A percentile compares a stretch with the other conserved stretches of the same genome.
These are phyloP conservation scores for Nesogale talazaci DNA, from an alignment of 2,113 vertebrate genomes.

Conservation along the genomic window DNA sequence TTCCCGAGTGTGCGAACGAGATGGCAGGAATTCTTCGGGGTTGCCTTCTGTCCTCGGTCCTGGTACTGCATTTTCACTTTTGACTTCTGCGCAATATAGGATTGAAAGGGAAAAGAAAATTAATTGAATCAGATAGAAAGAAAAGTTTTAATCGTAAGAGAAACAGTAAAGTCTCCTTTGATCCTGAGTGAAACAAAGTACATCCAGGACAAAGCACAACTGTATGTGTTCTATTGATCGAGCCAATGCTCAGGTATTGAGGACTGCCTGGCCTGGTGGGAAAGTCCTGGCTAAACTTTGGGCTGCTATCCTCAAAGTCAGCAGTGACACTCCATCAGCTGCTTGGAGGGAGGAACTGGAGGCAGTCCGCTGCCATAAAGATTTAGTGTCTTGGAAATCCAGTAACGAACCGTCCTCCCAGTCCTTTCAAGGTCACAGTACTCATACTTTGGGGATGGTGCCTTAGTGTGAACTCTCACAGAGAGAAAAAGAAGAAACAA, in stretches of 20 bases:
- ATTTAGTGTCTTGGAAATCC: too few relatives aligned
- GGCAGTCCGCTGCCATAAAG: too few relatives aligned
- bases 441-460: not conserved
- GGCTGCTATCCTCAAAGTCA: too few relatives aligned
- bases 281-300: too few relatives aligned
- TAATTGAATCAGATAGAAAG: not conserved
- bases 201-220: not conserved
- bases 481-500: not conserved
- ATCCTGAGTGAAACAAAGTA: conserved; percentile 4
- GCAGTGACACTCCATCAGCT: too few relatives aligned
- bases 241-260: not conserved
- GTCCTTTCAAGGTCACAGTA: not conserved
- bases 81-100: not conserved
- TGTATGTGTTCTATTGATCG: not conserved
- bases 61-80: not conserved
- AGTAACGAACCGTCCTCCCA: too few relatives aligned
- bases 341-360: too few relatives aligned
- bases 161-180: not conserved
- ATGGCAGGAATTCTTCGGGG: not conserved
- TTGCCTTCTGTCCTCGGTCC: not conserved
- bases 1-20: not conserved
- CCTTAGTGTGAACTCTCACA: not conserved
- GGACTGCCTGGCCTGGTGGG: too few relatives aligned
- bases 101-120: conserved; percentile 17
- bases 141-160: not conserved